Conservation (phyloP, 2,797 vertebrate genomes). For the Numenius phaeopus region DNA sequence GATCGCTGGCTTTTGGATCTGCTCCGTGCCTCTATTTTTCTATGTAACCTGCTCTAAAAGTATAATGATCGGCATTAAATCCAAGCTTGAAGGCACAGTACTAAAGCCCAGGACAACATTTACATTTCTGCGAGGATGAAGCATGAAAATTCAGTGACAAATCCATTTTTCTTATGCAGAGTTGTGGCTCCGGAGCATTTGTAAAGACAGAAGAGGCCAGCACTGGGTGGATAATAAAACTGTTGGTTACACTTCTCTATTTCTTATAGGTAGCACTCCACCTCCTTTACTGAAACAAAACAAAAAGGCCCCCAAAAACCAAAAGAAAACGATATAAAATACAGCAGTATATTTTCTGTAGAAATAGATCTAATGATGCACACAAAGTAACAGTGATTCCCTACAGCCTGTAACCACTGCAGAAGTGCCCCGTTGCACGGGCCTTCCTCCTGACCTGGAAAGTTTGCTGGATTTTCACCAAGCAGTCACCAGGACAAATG, state of each 20-base stretch:
- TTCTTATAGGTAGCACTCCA: neutral
- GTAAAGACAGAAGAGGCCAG: conserved; percentile 51
- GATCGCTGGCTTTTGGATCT: conserved; percentile 54
- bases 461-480: neutral
- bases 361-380: neutral
- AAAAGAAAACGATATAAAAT: neutral
- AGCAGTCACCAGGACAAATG: neutral
- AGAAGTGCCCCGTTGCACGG: neutral
- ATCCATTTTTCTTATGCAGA: conserved; percentile 77
- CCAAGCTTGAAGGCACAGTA: conserved; percentile 71
- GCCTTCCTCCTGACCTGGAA: neutral
- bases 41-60: conserved; percentile 71
- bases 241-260: conserved; percentile 1
- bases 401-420: neutral
- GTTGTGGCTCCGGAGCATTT: conserved; percentile 48
- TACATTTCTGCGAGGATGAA: conserved; percentile 75
- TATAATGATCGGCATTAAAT: conserved; percentile 77
- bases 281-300: neutral
- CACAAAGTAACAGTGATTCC: neutral
- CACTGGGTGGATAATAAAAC: neutral
- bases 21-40: conserved; percentile 69
- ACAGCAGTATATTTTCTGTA: neutral
- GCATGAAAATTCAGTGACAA: conserved; percentile 77
- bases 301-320: neutral
- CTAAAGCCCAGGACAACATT: conserved; percentile 78